These are phyloP conservation scores for Leptopilina clavipes DNA, from an alignment of 1,140 invertebrate species.

Conservation along the genomic window DNA sequence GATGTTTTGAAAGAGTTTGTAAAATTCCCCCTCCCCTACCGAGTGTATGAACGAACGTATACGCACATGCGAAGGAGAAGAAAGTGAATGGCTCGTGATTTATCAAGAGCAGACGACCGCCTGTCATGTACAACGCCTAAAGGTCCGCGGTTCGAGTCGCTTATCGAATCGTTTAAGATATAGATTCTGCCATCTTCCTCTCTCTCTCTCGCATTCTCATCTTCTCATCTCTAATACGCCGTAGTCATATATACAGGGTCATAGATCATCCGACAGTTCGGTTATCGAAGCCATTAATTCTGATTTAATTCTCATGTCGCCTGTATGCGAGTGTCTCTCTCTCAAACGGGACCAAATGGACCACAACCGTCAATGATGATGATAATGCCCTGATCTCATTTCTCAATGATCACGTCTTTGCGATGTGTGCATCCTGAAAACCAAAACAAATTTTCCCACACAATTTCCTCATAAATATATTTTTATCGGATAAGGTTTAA, in stretches of 20 bases:
- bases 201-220: constrained; percentile 17
- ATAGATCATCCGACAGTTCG: constrained; percentile 16
- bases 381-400: constrained; percentile 31
- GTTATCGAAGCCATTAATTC: constrained; percentile 25
- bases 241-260: not conserved
- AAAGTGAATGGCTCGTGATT: constrained; percentile 33
- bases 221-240: not conserved
- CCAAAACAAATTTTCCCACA: not conserved
- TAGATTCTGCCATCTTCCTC: not conserved
- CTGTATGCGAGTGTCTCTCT: not conserved
- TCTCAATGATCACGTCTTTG: not conserved
- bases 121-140: constrained; percentile 29
- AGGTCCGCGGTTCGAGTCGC: constrained; percentile 23
- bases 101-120: constrained; percentile 27
- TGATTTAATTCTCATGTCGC: constrained; percentile 25
- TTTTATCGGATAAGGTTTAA: constrained; percentile 4
- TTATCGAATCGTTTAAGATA: constrained; percentile 30
- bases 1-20: too few relatives aligned
- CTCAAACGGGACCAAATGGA: constrained; percentile 1
- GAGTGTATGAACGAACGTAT: too few relatives aligned
- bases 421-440: not conserved
- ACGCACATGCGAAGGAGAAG: not conserved
- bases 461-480: not conserved
- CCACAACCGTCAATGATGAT: not conserved
- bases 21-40: too few relatives aligned